Evolutionary conservation across 1,140 invertebrate species (phyloP), one percentile per base, ranked within the genome.

Genomic region (Hyles vespertilio): DNA sequence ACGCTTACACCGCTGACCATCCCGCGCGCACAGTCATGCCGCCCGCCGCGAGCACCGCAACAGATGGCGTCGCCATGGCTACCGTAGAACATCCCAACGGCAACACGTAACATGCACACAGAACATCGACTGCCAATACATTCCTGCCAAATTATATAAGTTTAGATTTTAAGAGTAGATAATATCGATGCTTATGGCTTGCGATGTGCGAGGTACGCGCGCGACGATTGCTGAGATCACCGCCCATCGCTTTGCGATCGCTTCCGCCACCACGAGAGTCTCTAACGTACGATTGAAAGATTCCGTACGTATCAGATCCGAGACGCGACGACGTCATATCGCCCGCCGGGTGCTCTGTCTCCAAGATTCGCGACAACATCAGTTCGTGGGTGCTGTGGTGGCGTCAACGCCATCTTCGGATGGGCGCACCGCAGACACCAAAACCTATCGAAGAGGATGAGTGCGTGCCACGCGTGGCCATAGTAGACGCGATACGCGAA

Each of bases 321-420:
- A 45, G 50, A 49, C 53, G 40, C 43, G 59, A 51, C 53, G 45
- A 48, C 55, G 50, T 52, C 53, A 47, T 72, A 74, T 69, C 70
- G 70, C 69, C 68, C 66, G 71, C 58, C 56, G 67, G 64, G 65
- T 63, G 49, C 54, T 48, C 66, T 54, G 61, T 70, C 60, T 55
- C 56, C 84, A 87, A 87, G 70, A 87, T 87, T 87, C 84, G 84
- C 70, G 84, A 87, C 59, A 85, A 85, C 65, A 78, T 87, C 69
- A 84, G 80, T 59, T 83, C 79, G 77, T 87, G 84, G 84, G 84
- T 87, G 63, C 74, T 87, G 84, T 85, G 84, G 84, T 85, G 82
- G 82, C 82, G 84, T 79, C 80, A 82, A 71, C 75, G 80, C 70
- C 81, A 83, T 84, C 80, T 87, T 82, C 78, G 84, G 84, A 85